Conservation (phyloP, 2,888 invertebrate genomes). For the Electrophaes corylata region DNA sequence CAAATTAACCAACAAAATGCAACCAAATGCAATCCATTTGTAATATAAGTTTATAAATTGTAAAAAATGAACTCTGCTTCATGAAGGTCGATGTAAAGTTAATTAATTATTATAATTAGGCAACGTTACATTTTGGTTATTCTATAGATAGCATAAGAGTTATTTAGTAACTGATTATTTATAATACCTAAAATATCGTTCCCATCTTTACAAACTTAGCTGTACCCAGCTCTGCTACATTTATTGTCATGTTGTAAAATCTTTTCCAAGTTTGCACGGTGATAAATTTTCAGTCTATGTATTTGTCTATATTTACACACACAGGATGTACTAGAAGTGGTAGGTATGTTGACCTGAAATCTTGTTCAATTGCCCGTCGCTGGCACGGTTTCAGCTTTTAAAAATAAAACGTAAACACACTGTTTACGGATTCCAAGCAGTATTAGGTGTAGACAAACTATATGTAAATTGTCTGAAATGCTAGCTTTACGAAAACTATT, state of each 20-base stretch:
- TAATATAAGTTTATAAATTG: background rate
- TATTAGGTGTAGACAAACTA: background rate
- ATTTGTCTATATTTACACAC: conserved; percentile 17
- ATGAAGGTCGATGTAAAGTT: background rate
- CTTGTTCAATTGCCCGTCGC: conserved; percentile 32
- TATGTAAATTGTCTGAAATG: background rate
- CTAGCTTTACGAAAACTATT: background rate
- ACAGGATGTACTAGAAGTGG: conserved; percentile 2
- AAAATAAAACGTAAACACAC: conserved; percentile 49
- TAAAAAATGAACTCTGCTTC: background rate
- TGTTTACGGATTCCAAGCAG: conserved; percentile 29
- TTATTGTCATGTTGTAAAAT: conserved; percentile 1
- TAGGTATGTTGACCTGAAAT: conserved; percentile 43
- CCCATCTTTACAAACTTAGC: too few species aligned
- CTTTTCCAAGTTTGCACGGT: conserved; percentile 19
- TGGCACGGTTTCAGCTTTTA: conserved; percentile 42
- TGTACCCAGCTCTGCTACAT: background rate
- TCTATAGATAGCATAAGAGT: background rate
- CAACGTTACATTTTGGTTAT: background rate
- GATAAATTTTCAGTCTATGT: conserved; percentile 24
- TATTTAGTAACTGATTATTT: background rate
- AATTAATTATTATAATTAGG: background rate
- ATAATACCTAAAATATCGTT: too few species aligned
- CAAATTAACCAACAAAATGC: too few species aligned
- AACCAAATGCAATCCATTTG: too few species aligned